phyloP scores from a whole-genome alignment of 2,113 vertebrate genomes.

The Dasyornis broadbenti region DNA sequence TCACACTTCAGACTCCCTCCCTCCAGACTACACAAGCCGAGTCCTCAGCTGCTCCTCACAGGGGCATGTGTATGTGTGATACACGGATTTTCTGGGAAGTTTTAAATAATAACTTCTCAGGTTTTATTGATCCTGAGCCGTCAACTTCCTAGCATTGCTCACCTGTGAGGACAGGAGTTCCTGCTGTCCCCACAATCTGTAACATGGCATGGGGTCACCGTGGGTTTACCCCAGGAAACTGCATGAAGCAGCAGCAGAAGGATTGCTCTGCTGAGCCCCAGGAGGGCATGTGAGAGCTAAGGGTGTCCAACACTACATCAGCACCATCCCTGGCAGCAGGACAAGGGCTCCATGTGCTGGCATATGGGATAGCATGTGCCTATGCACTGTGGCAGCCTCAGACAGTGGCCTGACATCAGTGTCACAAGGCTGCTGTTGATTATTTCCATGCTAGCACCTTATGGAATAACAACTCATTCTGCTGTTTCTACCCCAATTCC shows the following conservation, averaged over 20 bases:
- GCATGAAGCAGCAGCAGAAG: neutral
- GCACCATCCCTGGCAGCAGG: neutral
- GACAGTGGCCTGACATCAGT: fast-evolving
- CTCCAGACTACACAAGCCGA: neutral
- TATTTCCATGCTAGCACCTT: neutral
- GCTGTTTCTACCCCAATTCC: neutral
- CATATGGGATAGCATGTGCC: neutral
- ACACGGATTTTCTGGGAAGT: neutral
- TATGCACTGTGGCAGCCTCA: fast-evolving
- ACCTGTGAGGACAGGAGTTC: neutral
- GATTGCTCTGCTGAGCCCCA: neutral
- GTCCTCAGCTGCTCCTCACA: neutral
- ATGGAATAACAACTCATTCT: neutral
- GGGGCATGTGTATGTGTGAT: fast-evolving
- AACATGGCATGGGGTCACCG: fast-evolving
- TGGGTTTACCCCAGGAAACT: fast-evolving
- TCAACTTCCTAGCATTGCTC: fast-evolving
- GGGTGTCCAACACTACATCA: neutral
- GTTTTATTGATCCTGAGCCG: neutral
- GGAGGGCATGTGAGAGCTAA: neutral
- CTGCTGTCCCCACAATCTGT: neutral
- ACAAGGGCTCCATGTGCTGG: neutral
- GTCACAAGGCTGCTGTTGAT: neutral
- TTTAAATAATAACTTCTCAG: neutral
- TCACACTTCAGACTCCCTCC: neutral